phyloP scores from a whole-genome alignment of 2,888 invertebrate genomes.

The Spicauda simplicius region DNA sequence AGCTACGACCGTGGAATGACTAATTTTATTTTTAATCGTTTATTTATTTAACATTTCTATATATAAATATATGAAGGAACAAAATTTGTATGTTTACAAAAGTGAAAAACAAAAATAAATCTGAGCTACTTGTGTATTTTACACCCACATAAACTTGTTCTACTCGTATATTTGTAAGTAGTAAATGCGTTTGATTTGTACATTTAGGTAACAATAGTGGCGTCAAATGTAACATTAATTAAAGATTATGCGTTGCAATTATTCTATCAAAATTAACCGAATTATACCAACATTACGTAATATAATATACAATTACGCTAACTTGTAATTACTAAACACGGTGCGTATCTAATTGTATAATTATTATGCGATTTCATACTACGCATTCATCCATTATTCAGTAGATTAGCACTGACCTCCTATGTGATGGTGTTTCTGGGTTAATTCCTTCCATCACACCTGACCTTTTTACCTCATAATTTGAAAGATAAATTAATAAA shows the following conservation, averaged over 20 bases:
- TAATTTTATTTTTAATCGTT: too few relatives aligned
- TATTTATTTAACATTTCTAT: too few relatives aligned
- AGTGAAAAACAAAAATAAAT: too few relatives aligned
- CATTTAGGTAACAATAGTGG: too few relatives aligned
- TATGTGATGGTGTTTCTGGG: conserved; percentile 28
- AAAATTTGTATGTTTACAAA: too few relatives aligned
- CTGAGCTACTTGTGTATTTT: too few relatives aligned
- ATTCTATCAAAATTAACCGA: not conserved
- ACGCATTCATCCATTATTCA: conserved; percentile 28
- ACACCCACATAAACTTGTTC: too few relatives aligned
- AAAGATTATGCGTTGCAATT: not conserved
- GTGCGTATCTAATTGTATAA: conserved; percentile 29
- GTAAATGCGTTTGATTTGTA: too few relatives aligned
- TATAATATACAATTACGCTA: conserved; percentile 6
- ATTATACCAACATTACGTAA: not conserved
- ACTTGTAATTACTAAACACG: conserved; percentile 21
- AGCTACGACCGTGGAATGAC: too few relatives aligned
- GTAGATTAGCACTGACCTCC: conserved; percentile 25
- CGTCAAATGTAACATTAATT: too few relatives aligned
- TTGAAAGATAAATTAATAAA: not conserved
- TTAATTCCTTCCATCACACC: conserved; percentile 19
- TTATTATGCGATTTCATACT: conserved; percentile 27
- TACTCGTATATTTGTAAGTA: too few relatives aligned
- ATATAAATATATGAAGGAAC: too few relatives aligned
- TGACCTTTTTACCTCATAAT: conserved; percentile 14